Evolutionary conservation across 1,140 invertebrate genomes (phyloP).

Genomic region (Oncopeltus fasciatus): DNA sequence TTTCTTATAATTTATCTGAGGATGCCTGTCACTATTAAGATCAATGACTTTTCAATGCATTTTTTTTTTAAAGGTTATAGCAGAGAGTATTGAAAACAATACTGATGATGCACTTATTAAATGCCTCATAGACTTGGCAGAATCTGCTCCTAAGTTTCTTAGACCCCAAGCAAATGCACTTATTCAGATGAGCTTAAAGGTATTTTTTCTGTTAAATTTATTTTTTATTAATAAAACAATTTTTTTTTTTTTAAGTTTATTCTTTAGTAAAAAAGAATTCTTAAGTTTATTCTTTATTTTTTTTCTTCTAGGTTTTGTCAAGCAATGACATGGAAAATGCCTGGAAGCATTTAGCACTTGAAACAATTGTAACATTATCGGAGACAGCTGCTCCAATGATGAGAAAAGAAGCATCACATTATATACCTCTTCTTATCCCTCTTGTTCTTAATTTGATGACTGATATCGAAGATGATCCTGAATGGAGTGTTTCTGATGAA

Average conservation of each 20-base stretch:
- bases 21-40: too few relatives aligned
- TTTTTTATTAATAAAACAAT: not conserved
- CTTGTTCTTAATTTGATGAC: conserved; percentile 91
- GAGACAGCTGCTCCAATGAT: conserved; percentile 94
- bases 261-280: not conserved
- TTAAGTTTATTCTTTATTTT: not conserved
- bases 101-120: conserved; percentile 86
- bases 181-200: conserved; percentile 82
- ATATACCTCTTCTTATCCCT: conserved; percentile 62
- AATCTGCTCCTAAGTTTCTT: conserved; percentile 83
- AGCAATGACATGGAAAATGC: conserved; percentile 62
- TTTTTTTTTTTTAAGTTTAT: not conserved
- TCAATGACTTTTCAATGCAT: too few relatives aligned
- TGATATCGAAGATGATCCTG: conserved; percentile 82
- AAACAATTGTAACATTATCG: conserved; percentile 84
- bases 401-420: conserved; percentile 70
- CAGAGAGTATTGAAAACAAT: conserved; percentile 61
- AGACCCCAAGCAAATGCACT: conserved; percentile 73
- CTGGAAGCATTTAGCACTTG: conserved; percentile 81
- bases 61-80: conserved; percentile 47
- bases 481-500: conserved; percentile 67
- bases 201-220: conserved; percentile 26
- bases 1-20: too few relatives aligned
- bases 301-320: conserved; percentile 41
- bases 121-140: conserved; percentile 82